Conservation (phyloP, 2,888 invertebrate species). For the Dolichomitus sp. region DNA sequence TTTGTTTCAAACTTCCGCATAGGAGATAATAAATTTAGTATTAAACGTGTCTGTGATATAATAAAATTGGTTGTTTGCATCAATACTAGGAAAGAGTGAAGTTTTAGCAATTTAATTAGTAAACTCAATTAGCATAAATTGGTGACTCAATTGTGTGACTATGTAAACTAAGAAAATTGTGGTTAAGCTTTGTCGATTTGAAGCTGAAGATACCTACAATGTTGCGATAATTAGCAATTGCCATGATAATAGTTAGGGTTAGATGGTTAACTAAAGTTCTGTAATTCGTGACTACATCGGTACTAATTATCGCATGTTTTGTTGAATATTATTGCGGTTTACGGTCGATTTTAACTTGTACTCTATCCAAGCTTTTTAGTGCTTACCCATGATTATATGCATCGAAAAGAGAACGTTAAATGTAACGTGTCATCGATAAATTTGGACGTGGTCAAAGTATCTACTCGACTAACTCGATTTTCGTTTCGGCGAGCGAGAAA, state of each 20-base stretch:
- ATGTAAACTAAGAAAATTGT: not conserved
- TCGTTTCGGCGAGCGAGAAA: conserved; percentile 58
- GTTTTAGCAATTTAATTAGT: not conserved
- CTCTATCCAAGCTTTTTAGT: not conserved
- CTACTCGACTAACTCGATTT: conserved; percentile 57
- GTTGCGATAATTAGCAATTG: conserved; percentile 14
- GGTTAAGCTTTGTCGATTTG: not conserved
- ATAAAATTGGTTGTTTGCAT: conserved; percentile 1
- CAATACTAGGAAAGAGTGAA: not conserved
- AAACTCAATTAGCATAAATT: not conserved
- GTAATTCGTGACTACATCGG: not conserved
- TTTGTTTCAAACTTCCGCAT: conserved; percentile 19
- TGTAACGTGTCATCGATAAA: conserved; percentile 54
- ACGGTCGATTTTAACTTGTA: not conserved
- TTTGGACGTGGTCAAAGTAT: conserved; percentile 51
- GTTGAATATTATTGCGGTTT: not conserved
- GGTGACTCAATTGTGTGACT: not conserved
- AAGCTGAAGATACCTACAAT: not conserved
- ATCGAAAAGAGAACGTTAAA: conserved; percentile 55
- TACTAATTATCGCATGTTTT: conserved; percentile 1
- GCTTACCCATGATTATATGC: conserved; percentile 39
- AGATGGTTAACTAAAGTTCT: not conserved
- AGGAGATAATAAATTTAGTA: not conserved
- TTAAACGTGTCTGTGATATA: not conserved
- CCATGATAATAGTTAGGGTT: not conserved